phyloP scores from a whole-genome alignment of 2,888 invertebrate species.

The Aethes cnicana region DNA sequence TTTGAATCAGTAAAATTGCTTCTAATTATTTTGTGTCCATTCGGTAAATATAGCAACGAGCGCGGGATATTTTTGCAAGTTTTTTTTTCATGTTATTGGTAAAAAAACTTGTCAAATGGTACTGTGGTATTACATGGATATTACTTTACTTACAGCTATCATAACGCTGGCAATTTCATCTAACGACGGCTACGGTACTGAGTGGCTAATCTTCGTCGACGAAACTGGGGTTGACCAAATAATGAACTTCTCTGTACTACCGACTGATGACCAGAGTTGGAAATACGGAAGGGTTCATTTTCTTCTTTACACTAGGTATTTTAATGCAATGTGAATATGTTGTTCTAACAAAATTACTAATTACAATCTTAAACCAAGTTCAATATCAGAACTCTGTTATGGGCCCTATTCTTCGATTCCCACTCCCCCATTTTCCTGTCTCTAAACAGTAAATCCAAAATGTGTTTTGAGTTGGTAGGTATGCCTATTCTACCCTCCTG shows the following conservation, averaged over 20 bases:
- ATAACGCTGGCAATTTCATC: slow-evolving; percentile 36
- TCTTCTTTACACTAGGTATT: slow-evolving; percentile 74
- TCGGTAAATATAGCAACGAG: slow-evolving; percentile 4
- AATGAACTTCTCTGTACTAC: slow-evolving; percentile 62
- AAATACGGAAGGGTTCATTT: slow-evolving; percentile 66
- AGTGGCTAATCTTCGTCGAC: slow-evolving; percentile 73
- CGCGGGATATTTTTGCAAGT: background rate
- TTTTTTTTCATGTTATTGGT: too few relatives aligned
- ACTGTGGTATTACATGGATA: too few relatives aligned
- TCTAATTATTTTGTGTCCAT: background rate
- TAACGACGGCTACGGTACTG: slow-evolving; percentile 61
- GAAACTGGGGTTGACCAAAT: slow-evolving; percentile 63
- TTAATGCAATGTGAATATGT: too few relatives aligned
- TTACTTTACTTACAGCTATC: background rate
- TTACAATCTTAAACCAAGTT: too few relatives aligned
- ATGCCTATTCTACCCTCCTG: too few relatives aligned
- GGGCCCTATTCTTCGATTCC: too few relatives aligned
- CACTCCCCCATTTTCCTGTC: too few relatives aligned
- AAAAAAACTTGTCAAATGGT: too few relatives aligned
- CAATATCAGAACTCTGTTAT: too few relatives aligned
- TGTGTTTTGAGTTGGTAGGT: too few relatives aligned
- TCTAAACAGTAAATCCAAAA: too few relatives aligned
- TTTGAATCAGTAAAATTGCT: background rate
- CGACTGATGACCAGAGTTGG: slow-evolving; percentile 51
- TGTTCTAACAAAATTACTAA: too few relatives aligned